A percentile compares a stretch with the other conserved stretches of the same genome.
Conservation (phyloP, 2,797 vertebrate species). For the Crossoptilon crossoptilon region DNA sequence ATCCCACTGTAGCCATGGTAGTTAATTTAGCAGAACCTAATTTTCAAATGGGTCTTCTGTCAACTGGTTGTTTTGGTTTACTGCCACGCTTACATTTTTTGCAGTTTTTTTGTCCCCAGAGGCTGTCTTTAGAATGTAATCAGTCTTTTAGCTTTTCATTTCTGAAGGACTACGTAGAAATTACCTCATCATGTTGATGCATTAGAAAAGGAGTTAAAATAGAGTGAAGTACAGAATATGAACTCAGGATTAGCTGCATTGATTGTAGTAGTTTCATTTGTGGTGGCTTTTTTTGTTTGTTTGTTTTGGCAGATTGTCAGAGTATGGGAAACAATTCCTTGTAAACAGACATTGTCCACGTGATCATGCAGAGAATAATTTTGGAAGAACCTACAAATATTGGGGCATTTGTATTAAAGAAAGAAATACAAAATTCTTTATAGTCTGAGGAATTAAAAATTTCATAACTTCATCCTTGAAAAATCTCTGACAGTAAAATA, state of each 20-base stretch:
- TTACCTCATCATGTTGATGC: background rate
- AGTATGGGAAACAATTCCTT: background rate
- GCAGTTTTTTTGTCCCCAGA: background rate
- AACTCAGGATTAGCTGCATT: background rate
- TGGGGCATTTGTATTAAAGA: background rate
- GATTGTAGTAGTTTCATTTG: background rate
- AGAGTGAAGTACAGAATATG: background rate
- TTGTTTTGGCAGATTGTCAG: background rate
- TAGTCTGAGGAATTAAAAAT: background rate
- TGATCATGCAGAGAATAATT: background rate
- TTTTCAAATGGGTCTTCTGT: background rate
- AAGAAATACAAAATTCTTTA: background rate
- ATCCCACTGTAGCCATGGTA: background rate
- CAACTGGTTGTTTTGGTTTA: background rate
- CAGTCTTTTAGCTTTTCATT: background rate
- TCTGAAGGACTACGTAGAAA: background rate
- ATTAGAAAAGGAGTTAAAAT: background rate
- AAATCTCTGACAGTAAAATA: background rate
- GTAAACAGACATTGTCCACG: background rate
- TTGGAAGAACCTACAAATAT: background rate
- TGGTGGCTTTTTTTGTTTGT: background rate
- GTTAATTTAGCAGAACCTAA: background rate
- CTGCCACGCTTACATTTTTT: background rate
- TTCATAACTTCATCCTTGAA: background rate
- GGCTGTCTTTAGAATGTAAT: background rate